Evolutionary conservation across 1,140 invertebrate genomes (phyloP).

Genomic region (Orius insidiosus): DNA sequence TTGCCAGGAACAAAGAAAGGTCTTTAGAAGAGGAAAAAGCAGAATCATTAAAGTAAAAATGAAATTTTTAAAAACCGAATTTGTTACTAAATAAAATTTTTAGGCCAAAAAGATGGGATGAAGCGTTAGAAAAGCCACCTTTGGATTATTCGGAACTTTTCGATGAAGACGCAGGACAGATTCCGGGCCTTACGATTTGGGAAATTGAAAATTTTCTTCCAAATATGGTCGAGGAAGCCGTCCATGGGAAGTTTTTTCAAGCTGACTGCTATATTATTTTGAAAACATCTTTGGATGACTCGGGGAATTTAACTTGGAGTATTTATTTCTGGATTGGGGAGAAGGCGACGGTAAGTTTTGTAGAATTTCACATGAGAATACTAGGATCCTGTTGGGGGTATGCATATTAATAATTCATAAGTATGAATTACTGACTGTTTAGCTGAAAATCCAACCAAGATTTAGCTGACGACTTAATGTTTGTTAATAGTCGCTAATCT

Average conservation of each 20-base stretch:
- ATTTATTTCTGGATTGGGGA: slow-evolving; percentile 99
- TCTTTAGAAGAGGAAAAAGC: slow-evolving; percentile 39
- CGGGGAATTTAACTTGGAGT: slow-evolving; percentile 74
- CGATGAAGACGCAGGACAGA: slow-evolving; percentile 85
- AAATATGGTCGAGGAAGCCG: slow-evolving; percentile 45
- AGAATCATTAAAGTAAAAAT: slow-evolving; percentile 39
- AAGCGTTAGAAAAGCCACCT: slow-evolving; percentile 83
- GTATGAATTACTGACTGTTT: no score
- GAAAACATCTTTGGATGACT: slow-evolving; percentile 76
- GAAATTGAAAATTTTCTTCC: slow-evolving; percentile 99
- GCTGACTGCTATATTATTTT: slow-evolving; percentile 97
- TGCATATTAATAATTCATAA: no score
- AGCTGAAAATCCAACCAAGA: no score
- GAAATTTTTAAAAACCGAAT: slow-evolving; percentile 12
- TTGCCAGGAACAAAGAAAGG: slow-evolving; percentile 63
- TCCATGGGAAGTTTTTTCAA: slow-evolving; percentile 97
- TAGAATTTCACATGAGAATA: no score
- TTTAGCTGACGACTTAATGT: no score
- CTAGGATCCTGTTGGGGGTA: no score
- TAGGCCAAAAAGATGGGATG: slow-evolving; percentile 80
- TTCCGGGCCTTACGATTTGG: slow-evolving; percentile 77
- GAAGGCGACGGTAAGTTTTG: slow-evolving; percentile 68
- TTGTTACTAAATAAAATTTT: slow-evolving; percentile 22
- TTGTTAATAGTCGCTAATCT: no score
- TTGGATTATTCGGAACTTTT: slow-evolving; percentile 99